These are phyloP conservation scores for Ia io DNA, from an alignment of 2,113 vertebrate species.

Conservation along the genomic window DNA sequence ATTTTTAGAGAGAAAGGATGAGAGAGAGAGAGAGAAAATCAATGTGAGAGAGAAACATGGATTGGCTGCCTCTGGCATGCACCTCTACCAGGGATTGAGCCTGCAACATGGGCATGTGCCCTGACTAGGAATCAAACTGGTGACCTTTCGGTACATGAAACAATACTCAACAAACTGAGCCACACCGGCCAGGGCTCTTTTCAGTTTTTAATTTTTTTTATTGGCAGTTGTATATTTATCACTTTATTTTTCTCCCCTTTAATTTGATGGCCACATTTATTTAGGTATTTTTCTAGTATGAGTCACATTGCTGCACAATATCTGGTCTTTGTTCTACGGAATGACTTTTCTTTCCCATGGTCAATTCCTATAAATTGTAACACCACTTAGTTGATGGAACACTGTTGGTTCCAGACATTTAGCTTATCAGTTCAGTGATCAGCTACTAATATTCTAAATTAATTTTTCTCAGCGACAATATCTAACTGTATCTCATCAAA, in stretches of 20 bases:
- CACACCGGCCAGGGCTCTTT: not conserved
- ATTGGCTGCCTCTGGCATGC: not conserved
- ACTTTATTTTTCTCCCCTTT: not conserved
- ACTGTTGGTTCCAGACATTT: not conserved
- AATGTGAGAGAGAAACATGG: not conserved
- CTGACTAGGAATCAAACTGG: not conserved
- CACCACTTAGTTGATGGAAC: not conserved
- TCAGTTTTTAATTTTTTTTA: not conserved
- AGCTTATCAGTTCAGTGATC: not conserved
- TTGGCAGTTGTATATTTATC: not conserved
- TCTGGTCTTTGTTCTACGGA: not conserved
- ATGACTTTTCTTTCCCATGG: not conserved
- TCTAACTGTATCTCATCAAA: not conserved
- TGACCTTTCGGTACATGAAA: not conserved
- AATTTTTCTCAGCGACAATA: not conserved
- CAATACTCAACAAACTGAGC: not conserved
- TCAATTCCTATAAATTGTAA: not conserved
- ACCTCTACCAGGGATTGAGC: not conserved
- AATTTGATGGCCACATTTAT: not conserved
- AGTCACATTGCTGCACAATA: not conserved
- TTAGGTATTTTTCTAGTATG: not conserved
- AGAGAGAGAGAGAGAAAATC: no score
- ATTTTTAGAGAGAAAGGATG: no score
- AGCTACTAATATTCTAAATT: not conserved
- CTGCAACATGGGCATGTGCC: no score